Evolutionary conservation across 2,888 invertebrate species (phyloP), one percentile per base, ranked within the genome.

Genomic region (Callimorpha dominula): DNA sequence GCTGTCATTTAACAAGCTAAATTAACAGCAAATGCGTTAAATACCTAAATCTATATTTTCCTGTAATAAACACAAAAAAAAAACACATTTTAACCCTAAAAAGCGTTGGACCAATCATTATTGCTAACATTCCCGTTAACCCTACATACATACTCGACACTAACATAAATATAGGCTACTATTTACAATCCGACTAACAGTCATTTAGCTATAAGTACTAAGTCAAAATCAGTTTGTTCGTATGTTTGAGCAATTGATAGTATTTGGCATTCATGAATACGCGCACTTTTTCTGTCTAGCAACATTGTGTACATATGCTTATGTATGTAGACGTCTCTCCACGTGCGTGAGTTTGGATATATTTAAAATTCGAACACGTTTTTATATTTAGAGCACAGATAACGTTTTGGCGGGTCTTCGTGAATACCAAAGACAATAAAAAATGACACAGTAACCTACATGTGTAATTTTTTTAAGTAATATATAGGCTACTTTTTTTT

Each of bases 121-220:
- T 91, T 93, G 93, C 94, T 95, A 94, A 94, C 94, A 94, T 91
- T 90, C 93, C 94, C 91, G 87, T 84, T 87, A 88, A 90, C 92
- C 93, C 90, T 92, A 92, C 76, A 79, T 84, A 89, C 90, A 91
- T 88, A 82, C 91, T 88, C 80, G 79, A 84, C 84, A 88, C 85
- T 86, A 84, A 78, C 62, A 93, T 94, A 94, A 93, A 94, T 94
- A 95, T 88, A 91, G 86, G 84, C 94, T 95, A 94, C 89, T 95
- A 95, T 95, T 92, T 95, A 95, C 94, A 95, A 86, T 79, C 86
- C 89, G 92, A 92, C 94, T 94, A 92, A 91, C 90, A 93, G 92
- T 94, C 92, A 91, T 88, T 91, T 90, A 90, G 88, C 92, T 93
- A 93, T 81, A 85, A 83, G 79, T 84, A 85, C 80, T 83, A 85